Percentiles rank a stretch among this genome's conserved stretches.
Conservation (phyloP, 2,797 vertebrate genomes). For the Artibeus jamaicensis region DNA sequence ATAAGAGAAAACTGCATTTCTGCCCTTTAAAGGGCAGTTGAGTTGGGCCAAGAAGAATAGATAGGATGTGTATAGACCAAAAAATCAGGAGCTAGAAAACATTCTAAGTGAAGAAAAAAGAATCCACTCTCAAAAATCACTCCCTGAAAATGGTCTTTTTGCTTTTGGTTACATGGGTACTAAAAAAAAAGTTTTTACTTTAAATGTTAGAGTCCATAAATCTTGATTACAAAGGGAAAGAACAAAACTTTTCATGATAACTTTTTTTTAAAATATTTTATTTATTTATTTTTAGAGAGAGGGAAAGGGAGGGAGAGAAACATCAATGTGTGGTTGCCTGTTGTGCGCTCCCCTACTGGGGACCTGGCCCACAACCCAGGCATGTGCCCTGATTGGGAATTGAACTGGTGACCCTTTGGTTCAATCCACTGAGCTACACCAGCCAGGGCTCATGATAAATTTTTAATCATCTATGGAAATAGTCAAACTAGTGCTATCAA, state of each 20-base stretch:
- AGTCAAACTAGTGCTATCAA: not conserved
- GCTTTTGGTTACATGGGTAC: not conserved
- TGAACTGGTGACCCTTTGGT: too few relatives aligned
- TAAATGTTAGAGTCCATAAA: not conserved
- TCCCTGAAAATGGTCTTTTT: slow-evolving; percentile 2
- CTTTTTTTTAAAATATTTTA: not conserved
- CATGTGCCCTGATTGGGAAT: too few relatives aligned
- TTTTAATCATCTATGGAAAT: not conserved
- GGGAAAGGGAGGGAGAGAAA: too few relatives aligned
- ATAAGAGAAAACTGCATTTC: not conserved
- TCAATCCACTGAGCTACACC: too few relatives aligned
- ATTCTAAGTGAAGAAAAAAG: not conserved
- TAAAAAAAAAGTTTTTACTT: not conserved
- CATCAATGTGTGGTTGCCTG: too few relatives aligned
- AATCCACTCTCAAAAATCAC: not conserved
- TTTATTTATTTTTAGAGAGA: too few relatives aligned
- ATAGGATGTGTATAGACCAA: not conserved
- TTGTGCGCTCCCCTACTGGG: too few relatives aligned
- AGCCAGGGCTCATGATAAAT: not conserved
- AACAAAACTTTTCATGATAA: not conserved
- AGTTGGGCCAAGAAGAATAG: not conserved
- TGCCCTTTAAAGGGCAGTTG: not conserved
- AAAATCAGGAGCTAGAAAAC: not conserved
- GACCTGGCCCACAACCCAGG: too few relatives aligned
- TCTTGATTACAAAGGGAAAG: not conserved